These are phyloP conservation scores for Alloplasta piceator DNA, from an alignment of 2,888 invertebrate genomes.

Conservation along the genomic window DNA sequence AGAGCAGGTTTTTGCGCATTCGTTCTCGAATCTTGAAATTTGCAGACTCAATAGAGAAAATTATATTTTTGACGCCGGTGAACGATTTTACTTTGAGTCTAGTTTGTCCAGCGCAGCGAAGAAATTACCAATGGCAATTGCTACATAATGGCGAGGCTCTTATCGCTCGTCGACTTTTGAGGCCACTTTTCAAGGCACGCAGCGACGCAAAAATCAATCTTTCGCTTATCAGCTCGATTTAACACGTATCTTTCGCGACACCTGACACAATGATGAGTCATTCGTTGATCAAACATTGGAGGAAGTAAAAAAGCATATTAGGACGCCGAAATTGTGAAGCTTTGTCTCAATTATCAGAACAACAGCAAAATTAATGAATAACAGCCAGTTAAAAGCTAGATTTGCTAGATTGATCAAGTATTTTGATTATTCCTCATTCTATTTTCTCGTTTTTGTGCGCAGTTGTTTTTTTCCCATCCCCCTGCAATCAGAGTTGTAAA, in stretches of 20 bases:
- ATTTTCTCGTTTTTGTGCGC: slow-evolving; percentile 14
- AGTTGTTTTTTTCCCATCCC: slow-evolving; percentile 4
- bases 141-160: slow-evolving; percentile 7
- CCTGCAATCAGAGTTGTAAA: too few species aligned
- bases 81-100: neutral
- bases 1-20: too few species aligned
- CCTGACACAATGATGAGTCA: neutral
- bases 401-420: slow-evolving; percentile 37
- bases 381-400: neutral
- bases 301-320: neutral
- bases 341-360: neutral
- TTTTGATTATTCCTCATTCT: slow-evolving; percentile 27
- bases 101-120: neutral
- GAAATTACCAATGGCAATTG: slow-evolving; percentile 44
- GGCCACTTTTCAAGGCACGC: slow-evolving; percentile 13
- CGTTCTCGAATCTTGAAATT: too few species aligned
- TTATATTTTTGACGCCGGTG: too few species aligned
- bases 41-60: too few species aligned
- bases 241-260: neutral
- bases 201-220: neutral
- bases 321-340: neutral
- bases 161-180: slow-evolving; percentile 33
- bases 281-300: neutral
- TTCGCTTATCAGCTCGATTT: neutral
- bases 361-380: neutral